phyloP scores from a whole-genome alignment of 2,888 invertebrate genomes.

The Cantharis rufa region DNA sequence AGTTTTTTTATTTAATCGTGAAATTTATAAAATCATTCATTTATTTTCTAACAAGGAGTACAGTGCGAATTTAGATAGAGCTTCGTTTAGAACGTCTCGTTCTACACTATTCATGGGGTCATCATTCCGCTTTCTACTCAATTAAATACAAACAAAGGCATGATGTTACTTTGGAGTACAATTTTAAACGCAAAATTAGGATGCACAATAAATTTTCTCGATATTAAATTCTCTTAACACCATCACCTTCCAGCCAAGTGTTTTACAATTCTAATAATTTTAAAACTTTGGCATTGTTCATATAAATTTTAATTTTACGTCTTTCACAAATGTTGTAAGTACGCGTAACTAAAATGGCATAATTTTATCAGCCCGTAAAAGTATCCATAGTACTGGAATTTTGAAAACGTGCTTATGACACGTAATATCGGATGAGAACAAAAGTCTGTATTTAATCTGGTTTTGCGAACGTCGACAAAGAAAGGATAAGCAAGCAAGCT shows the following conservation, averaged over 20 bases:
- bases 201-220: not conserved
- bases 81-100: not conserved
- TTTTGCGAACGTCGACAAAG: conserved; percentile 18
- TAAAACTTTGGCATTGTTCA: not conserved
- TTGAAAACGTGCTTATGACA: conserved; percentile 3
- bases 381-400: not conserved
- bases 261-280: not conserved
- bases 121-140: not conserved
- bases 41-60: not conserved
- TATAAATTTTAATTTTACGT: not conserved
- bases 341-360: not conserved
- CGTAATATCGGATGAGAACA: not conserved
- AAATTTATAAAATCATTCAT: not conserved
- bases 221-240: not conserved
- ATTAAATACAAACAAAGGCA: not conserved
- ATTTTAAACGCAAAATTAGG: not conserved
- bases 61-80: not conserved
- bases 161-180: not conserved
- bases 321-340: not conserved
- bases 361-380: not conserved
- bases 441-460: conserved; percentile 4
- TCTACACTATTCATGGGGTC: not conserved
- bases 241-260: not conserved
- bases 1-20: not conserved
- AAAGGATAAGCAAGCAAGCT: conserved; percentile 23